Evolutionary conservation across 2,113 vertebrate genomes (phyloP).

Genomic region (Phylloscopus whistleri): DNA sequence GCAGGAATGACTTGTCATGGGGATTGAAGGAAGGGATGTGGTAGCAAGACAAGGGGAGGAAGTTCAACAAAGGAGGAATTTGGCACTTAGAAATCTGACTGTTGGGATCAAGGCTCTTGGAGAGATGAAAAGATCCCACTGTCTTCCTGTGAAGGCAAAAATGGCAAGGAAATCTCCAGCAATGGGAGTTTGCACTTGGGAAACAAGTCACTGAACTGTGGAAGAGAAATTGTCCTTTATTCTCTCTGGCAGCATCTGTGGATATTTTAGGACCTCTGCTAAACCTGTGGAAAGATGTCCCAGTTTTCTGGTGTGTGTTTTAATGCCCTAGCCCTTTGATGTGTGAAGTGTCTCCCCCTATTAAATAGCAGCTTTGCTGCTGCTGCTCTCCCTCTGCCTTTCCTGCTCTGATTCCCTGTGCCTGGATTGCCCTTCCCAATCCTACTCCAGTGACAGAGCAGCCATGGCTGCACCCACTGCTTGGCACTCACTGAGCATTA

Average conservation of each 20-base stretch:
- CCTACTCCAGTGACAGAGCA: background rate
- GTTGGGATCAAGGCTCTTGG: background rate
- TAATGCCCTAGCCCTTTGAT: background rate
- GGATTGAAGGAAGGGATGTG: background rate
- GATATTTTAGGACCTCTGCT: slow-evolving; percentile 10
- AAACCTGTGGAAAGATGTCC: background rate
- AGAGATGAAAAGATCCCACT: background rate
- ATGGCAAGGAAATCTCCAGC: background rate
- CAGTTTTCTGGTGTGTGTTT: background rate
- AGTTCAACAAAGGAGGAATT: background rate
- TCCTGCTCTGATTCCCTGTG: background rate
- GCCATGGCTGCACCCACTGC: background rate
- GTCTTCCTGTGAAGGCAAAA: background rate
- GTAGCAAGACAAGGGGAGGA: background rate
- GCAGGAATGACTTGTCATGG: background rate
- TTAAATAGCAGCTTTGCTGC: background rate
- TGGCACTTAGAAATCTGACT: background rate
- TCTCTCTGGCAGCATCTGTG: background rate
- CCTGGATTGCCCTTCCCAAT: background rate
- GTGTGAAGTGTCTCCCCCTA: background rate
- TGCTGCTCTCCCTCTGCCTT: background rate
- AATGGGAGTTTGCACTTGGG: background rate
- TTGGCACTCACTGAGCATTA: background rate
- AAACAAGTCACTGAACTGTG: background rate
- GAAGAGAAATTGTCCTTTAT: background rate